Base-by-base conservation (phyloP, 2,113 vertebrate species). In the Halichoerus grypus region DNA sequence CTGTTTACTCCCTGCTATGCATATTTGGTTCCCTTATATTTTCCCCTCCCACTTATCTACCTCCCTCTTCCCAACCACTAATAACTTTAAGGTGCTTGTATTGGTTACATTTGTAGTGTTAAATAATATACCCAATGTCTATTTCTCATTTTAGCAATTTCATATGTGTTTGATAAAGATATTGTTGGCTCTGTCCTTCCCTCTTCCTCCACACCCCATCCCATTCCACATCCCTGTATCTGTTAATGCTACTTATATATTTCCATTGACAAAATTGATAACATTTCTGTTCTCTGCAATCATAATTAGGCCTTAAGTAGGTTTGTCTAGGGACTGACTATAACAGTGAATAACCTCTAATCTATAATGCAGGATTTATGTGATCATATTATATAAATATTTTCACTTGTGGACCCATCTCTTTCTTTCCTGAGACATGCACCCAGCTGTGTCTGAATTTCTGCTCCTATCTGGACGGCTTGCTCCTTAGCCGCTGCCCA, bases 321-420 rank as follows among this genome's bases (percentile, higher is more conserved):
- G 19, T 69, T 28, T 82, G 26, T 72, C 42, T 90, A 61, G 65
- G 71, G 19, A 57, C 76, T 90, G 55, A 96, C 5, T 51, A 28
- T 94, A 92, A 95, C 3, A 85, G 77, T 76, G 63, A 81, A 71
- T 92, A 92, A 80, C 15, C 7, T 93, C 36, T 55, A 55, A 83
- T n/a, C 46, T 81, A 93, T 39, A 92, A 95, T 49, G 39, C 26
- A 85, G 49, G 51, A 31, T 63, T 88, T 89, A 74, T 83, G 49
- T 31, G 19, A 72, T 77, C 46, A 90, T n/a, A 76, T 76, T 83
- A 61, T 28, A 83, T 79, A 91, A 42, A 65, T 96, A 69, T 53
- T 63, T 90, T 89, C 22, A 59, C 19, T 61, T 76, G 36, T 39
- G 31, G 4, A 79, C 22, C 55, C 76, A 22, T 87, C 39, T 92